Conservation (phyloP, 2,113 vertebrate species). For the Hepsetus odoe region DNA sequence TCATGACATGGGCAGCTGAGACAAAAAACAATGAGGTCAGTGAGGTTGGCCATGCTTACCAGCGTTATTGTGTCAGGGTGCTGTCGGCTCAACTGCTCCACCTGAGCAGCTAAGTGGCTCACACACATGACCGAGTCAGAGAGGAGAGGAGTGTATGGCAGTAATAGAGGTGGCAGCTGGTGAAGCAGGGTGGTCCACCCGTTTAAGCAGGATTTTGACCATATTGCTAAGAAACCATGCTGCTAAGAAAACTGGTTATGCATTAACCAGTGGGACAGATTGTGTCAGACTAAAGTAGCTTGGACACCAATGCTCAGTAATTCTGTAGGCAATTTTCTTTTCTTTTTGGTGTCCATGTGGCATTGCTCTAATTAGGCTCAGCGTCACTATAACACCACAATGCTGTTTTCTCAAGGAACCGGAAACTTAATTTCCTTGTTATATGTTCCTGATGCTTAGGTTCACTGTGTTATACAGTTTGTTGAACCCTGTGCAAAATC, state of each 20-base stretch:
- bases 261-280: neutral
- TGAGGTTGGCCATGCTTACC: conserved; percentile 22
- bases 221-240: conserved; percentile 5
- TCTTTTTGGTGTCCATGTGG: conserved; percentile 24
- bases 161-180: neutral
- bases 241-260: conserved; percentile 26
- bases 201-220: conserved; percentile 26
- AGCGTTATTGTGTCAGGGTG: neutral
- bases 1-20: conserved; percentile 2
- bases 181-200: conserved; percentile 16
- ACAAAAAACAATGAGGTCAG: conserved; percentile 4
- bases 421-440: neutral
- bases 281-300: conserved; percentile 12
- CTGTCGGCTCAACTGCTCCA: neutral
- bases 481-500: neutral
- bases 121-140: neutral
- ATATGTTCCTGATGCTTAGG: conserved; percentile 4
- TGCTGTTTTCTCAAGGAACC: conserved; percentile 16
- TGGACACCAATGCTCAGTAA: conserved; percentile 2
- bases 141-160: neutral
- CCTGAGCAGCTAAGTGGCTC: neutral
- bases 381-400: conserved; percentile 32
- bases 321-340: conserved; percentile 18
- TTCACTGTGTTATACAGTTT: neutral
- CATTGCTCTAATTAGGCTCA: neutral